Evolutionary conservation across 2,888 invertebrate species (phyloP).

Genomic region (Drosophila subsilvestris): DNA sequence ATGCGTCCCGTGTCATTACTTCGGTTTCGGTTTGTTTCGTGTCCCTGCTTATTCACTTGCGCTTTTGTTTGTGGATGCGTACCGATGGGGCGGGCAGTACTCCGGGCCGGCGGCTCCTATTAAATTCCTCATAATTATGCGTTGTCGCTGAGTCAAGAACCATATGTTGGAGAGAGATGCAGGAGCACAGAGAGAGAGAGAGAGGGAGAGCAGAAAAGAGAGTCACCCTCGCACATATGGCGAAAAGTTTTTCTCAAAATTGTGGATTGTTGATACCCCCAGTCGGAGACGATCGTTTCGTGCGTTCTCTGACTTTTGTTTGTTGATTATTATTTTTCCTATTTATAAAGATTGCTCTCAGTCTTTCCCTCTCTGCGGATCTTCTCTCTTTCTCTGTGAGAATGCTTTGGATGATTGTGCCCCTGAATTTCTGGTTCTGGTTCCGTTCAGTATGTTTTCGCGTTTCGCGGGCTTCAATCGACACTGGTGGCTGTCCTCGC

Average conservation of each 20-base stretch:
- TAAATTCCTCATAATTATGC: conserved; percentile 69
- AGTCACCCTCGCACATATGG: conserved; percentile 27
- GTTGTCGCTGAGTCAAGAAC: conserved; percentile 39
- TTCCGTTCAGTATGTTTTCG: conserved; percentile 64
- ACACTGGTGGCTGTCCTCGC: conserved; percentile 32
- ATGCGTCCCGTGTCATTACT: conserved; percentile 41
- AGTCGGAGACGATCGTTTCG: neutral
- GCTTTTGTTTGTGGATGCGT: conserved; percentile 51
- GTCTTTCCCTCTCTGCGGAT: conserved; percentile 5
- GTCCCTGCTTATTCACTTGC: conserved; percentile 73
- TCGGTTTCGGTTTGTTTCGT: conserved; percentile 44
- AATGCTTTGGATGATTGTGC: conserved; percentile 48
- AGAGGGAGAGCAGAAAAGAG: conserved; percentile 4
- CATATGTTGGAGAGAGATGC: conserved; percentile 19
- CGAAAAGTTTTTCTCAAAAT: conserved; percentile 36
- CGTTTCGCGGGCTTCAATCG: conserved; percentile 68
- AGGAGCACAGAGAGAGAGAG: neutral
- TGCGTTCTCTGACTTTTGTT: conserved; percentile 26
- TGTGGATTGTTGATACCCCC: neutral
- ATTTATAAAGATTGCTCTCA: conserved; percentile 57
- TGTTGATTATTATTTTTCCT: conserved; percentile 55
- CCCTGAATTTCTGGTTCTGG: conserved; percentile 61
- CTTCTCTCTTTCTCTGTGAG: conserved; percentile 6
- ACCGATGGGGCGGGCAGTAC: conserved; percentile 2
- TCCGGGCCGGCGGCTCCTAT: conserved; percentile 1